These are phyloP conservation scores for Taeniopygia guttata DNA, from an alignment of 2,797 vertebrate genomes.

Conservation along the genomic window DNA sequence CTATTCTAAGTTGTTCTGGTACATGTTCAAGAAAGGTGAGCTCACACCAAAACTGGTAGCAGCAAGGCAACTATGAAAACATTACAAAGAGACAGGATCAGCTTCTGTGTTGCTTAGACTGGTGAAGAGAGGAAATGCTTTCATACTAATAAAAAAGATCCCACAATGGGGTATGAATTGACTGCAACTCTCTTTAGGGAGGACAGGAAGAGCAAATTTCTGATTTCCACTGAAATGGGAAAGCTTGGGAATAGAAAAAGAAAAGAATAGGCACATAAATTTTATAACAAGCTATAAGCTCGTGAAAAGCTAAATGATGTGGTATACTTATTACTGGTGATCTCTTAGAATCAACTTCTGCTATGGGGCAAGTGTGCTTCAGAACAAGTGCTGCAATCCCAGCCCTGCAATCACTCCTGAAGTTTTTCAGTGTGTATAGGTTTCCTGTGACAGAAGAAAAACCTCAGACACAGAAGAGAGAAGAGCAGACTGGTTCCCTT, in stretches of 20 bases:
- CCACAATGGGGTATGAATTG: neutral
- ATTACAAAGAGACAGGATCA: neutral
- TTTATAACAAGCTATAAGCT: neutral
- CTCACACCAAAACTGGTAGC: neutral
- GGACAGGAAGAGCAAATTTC: neutral
- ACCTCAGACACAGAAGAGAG: neutral
- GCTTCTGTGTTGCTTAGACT: neutral
- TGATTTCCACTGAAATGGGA: neutral
- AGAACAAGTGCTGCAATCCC: neutral
- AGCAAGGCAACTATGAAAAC: neutral
- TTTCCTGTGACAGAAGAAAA: neutral
- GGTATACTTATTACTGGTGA: neutral
- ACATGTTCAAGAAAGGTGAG: neutral
- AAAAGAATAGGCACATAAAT: neutral
- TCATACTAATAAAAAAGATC: neutral
- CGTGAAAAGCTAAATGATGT: neutral
- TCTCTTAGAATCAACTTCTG: neutral
- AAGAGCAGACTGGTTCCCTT: neutral
- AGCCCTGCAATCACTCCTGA: neutral
- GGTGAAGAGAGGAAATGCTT: neutral
- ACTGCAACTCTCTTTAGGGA: neutral
- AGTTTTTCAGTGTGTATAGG: neutral
- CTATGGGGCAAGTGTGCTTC: accelerated
- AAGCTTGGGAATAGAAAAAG: neutral
- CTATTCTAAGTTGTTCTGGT: neutral